A percentile compares a stretch with the other conserved stretches of the same genome.
phyloP scores from a whole-genome alignment of 2,888 invertebrate species.

The Dryococelus australis region DNA sequence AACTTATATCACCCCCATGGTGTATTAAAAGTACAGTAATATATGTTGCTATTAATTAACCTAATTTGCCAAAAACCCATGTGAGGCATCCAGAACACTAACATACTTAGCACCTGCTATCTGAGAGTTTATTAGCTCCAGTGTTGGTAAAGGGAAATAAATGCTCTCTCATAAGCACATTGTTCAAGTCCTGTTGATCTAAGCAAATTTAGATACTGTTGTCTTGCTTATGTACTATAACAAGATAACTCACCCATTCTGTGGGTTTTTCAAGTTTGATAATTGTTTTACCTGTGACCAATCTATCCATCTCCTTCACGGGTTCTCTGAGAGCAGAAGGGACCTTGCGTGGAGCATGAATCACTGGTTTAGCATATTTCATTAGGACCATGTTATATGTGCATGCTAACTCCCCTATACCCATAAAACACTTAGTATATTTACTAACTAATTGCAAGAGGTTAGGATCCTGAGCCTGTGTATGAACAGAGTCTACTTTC shows the following conservation, averaged over 20 bases:
- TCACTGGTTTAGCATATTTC: neutral
- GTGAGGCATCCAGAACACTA: neutral
- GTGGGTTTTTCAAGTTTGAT: neutral
- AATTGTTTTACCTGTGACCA: neutral
- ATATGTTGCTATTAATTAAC: neutral
- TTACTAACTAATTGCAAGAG: neutral
- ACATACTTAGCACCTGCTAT: neutral
- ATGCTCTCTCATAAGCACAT: neutral
- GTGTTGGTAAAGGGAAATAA: neutral
- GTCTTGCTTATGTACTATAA: neutral
- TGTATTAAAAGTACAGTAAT: neutral
- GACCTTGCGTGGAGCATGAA: neutral
- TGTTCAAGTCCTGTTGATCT: neutral
- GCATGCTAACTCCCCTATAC: neutral
- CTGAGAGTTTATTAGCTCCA: neutral
- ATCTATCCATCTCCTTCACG: neutral
- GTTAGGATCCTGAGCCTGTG: neutral
- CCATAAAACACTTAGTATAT: neutral
- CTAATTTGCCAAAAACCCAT: neutral
- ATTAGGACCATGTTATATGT: neutral
- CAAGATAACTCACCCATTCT: neutral
- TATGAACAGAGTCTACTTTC: neutral
- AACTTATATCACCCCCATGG: neutral
- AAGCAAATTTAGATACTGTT: neutral
- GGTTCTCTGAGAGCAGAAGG: neutral